Percentiles rank a stretch among this genome's conserved stretches.
Conservation (phyloP, 2,797 vertebrate species). For the Astyanax mexicanus region DNA sequence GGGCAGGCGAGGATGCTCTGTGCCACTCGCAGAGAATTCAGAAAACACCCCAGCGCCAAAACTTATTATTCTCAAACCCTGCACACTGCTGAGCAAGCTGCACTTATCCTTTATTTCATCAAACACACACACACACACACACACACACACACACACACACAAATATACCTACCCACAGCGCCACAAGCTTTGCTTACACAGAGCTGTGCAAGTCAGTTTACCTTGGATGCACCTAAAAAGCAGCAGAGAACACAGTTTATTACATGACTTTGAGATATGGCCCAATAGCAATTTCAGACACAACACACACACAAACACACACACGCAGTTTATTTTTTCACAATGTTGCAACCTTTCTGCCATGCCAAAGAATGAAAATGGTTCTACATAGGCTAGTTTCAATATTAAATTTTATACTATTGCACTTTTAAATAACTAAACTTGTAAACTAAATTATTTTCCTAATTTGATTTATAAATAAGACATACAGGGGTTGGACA, state of each 20-base stretch:
- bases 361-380: too few species aligned
- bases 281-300: not conserved
- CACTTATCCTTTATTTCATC: constrained; percentile 46
- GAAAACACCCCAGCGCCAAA: constrained; percentile 40
- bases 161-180: constrained; percentile 2
- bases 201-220: constrained; percentile 42
- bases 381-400: too few species aligned
- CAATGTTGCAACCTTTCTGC: too few species aligned
- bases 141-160: constrained; percentile 32
- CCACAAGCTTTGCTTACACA: constrained; percentile 18
- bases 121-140: constrained; percentile 31
- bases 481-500: too few species aligned
- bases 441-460: too few species aligned
- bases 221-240: constrained; percentile 40
- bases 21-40: constrained; percentile 32
- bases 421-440: too few species aligned
- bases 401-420: too few species aligned
- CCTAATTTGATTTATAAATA: too few species aligned
- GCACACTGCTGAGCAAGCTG: constrained; percentile 49
- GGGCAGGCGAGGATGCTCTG: constrained; percentile 42
- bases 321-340: too few species aligned
- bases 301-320: not conserved
- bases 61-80: constrained; percentile 51
- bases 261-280: not conserved
- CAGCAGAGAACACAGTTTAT: not conserved